These are phyloP conservation scores for Agriotes lineatus DNA, from an alignment of 2,888 invertebrate species.

Conservation along the genomic window DNA sequence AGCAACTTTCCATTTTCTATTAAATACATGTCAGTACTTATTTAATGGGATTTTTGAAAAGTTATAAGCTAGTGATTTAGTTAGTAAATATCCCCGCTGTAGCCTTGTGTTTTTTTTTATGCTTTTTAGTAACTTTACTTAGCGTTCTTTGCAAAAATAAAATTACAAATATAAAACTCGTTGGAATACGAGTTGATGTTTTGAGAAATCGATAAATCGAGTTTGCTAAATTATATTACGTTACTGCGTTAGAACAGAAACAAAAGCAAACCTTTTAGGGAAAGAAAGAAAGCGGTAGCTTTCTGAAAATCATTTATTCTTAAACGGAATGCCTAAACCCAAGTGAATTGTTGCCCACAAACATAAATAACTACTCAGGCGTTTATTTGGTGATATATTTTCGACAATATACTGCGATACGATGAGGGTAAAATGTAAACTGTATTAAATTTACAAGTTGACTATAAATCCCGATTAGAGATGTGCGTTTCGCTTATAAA, in stretches of 20 bases:
- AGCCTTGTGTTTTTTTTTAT: too few species aligned
- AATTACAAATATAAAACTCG: too few species aligned
- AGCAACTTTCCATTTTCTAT: too few species aligned
- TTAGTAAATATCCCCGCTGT: too few species aligned
- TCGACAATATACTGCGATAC: slow-evolving; percentile 11
- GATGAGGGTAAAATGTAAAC: slow-evolving; percentile 22
- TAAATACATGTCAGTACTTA: too few species aligned
- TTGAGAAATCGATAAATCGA: too few species aligned
- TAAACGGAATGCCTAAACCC: slow-evolving; percentile 14
- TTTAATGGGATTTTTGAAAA: too few species aligned
- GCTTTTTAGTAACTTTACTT: too few species aligned
- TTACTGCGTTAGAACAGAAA: background rate
- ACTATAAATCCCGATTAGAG: slow-evolving; percentile 15
- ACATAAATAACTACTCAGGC: slow-evolving; percentile 15
- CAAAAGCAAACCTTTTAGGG: background rate
- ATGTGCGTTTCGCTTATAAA: background rate
- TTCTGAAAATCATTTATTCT: slow-evolving; percentile 8
- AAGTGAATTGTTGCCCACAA: slow-evolving; percentile 10
- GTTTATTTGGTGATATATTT: slow-evolving; percentile 18
- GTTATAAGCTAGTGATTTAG: too few species aligned
- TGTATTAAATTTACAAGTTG: slow-evolving; percentile 16
- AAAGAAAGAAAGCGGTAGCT: background rate
- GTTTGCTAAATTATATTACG: too few species aligned
- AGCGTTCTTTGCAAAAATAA: too few species aligned
- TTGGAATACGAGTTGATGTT: too few species aligned